Percentiles rank a stretch among this genome's conserved stretches.
These are phyloP conservation scores for Entomobrya multifasciata DNA, from an alignment of 2,888 invertebrate species.

Conservation along the genomic window DNA sequence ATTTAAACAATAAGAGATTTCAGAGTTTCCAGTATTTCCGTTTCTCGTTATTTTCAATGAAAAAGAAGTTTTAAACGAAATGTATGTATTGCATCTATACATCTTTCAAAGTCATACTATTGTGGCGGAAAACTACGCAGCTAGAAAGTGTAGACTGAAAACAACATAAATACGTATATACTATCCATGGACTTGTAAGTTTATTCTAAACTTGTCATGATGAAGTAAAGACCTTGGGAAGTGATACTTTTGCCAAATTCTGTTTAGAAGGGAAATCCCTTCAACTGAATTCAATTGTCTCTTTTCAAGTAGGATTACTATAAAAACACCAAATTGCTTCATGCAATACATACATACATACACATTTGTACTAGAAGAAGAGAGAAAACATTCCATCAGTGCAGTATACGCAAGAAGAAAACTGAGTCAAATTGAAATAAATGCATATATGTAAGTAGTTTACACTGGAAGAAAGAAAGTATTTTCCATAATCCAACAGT, in stretches of 20 bases:
- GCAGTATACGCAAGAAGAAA: not conserved
- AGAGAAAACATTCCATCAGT: not conserved
- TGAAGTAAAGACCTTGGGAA: slow-evolving; percentile 8
- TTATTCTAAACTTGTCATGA: not conserved
- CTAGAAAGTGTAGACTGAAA: too few relatives aligned
- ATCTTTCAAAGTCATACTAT: not conserved
- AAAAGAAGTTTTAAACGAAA: slow-evolving; percentile 26
- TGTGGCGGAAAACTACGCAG: too few relatives aligned
- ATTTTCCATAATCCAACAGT: slow-evolving; percentile 46
- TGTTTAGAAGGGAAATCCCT: slow-evolving; percentile 15
- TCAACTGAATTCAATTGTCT: not conserved
- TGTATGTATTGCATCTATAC: slow-evolving; percentile 16
- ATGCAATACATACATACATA: too few relatives aligned
- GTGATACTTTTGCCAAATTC: slow-evolving; percentile 13
- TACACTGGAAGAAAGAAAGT: slow-evolving; percentile 4
- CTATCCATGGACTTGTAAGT: too few relatives aligned
- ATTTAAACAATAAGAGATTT: not conserved
- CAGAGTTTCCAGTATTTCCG: not conserved
- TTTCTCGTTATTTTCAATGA: not conserved
- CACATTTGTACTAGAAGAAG: too few relatives aligned
- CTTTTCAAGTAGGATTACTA: not conserved
- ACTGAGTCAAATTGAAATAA: not conserved
- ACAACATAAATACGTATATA: too few relatives aligned
- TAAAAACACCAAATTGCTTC: not conserved
- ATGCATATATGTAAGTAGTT: too few relatives aligned